A percentile compares a stretch with the other conserved stretches of the same genome.
These are phyloP conservation scores for Ashinkailepas kermadecensis DNA, from an alignment of 2,888 invertebrate genomes.

Conservation along the genomic window DNA sequence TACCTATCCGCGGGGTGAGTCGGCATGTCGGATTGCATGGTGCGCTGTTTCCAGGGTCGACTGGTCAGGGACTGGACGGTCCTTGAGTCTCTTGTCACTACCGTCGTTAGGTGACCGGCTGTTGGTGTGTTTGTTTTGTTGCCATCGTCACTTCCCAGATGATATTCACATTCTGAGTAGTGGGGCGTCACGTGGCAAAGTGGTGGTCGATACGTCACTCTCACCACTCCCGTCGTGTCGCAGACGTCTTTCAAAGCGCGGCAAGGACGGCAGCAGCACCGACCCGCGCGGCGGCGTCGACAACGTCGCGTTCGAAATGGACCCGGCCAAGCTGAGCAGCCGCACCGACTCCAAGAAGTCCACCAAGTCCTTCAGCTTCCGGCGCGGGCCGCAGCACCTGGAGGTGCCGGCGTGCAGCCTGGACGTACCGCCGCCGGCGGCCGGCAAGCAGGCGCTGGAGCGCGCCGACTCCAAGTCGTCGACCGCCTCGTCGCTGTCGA, in stretches of 20 bases:
- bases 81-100: no score
- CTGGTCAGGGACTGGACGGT: no score
- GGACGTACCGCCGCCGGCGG: background rate
- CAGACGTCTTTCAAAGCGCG: slow-evolving; percentile 40
- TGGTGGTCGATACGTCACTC: no score
- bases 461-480: slow-evolving; percentile 31
- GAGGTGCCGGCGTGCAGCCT: slow-evolving; percentile 25
- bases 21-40: no score
- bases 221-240: slow-evolving; percentile 29
- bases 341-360: slow-evolving; percentile 35
- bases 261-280: slow-evolving; percentile 38
- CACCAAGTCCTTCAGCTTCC: slow-evolving; percentile 34
- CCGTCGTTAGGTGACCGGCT: no score
- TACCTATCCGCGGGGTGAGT: no score
- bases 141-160: no score
- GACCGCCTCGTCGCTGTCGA: slow-evolving; percentile 24
- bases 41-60: no score
- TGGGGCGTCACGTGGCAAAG: no score
- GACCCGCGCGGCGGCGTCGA: slow-evolving; percentile 40
- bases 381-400: slow-evolving; percentile 28
- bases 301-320: slow-evolving; percentile 61
- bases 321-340: slow-evolving; percentile 48
- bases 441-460: slow-evolving; percentile 20
- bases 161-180: no score
- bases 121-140: no score